Base-by-base conservation (phyloP, 2,113 vertebrate species). In the Ondatra zibethicus region DNA sequence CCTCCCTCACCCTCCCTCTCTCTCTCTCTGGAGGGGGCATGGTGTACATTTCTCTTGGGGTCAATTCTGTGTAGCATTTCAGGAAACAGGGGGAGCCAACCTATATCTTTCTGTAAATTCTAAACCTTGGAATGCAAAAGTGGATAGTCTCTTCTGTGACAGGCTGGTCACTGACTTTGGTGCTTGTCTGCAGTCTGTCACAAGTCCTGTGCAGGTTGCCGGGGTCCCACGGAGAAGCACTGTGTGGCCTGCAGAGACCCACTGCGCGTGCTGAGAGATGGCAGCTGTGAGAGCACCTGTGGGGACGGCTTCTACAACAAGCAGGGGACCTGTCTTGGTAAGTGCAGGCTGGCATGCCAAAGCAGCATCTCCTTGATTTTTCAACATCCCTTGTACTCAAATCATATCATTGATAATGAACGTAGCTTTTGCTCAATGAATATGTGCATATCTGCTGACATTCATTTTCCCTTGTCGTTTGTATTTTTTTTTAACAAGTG, bases 301-400 rank as follows among this genome's bases (percentile, higher is more conserved):
- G 99, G 98, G 0, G 61, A 47, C 0, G 98, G 99, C 0, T 99
- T 99, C 98, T 99, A 99, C 96, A 89, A 96, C 27, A 98, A 94
- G 88, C 98, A 98, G n/a, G 99, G 98, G 23, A 66, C 94, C 97
- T 99, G 99, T 97, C 90, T 96, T 0, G 99, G 99, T 99, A 99
- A 98, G 96, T 97, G 45, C 61, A 0, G 1, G 23, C n/a, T 68
- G 55, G 16, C 2, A 36, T 61, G 11, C 31, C 45, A 23, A 33
- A 52, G 33, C 13, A 2, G 3, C 42, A 9, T 80, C 29, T 19
- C n/a, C 29, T 81, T 89, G 42, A 2, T 14, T n/a, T 76, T 25
- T 31, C 17, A 63, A 21, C n/a, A 72, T 23, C 73, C 27, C 14
- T 63, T 27, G 21, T 36, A 36, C 86, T 92, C 36, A 31, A 39